Conservation (phyloP, 2,797 vertebrate species). For the Melopsittacus undulatus region DNA sequence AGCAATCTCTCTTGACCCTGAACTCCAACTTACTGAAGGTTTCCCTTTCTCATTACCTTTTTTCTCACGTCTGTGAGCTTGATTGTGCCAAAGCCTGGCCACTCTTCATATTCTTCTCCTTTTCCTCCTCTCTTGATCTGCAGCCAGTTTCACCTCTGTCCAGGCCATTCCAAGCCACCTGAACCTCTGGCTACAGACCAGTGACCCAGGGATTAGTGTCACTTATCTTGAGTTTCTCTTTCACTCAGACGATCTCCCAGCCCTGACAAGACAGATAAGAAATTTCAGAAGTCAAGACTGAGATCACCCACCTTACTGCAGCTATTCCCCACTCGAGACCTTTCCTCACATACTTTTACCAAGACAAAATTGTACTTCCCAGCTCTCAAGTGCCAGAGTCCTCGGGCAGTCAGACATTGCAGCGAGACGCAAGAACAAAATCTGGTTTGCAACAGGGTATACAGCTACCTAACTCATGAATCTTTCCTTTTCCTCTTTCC, state of each 20-base stretch:
- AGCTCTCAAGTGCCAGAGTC: neutral
- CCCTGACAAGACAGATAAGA: neutral
- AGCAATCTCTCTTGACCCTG: neutral
- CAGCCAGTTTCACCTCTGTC: neutral
- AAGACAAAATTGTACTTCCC: neutral
- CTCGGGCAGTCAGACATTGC: neutral
- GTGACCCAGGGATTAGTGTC: neutral
- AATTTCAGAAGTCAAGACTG: neutral
- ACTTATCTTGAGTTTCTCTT: slow-evolving; percentile 22
- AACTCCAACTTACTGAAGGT: neutral
- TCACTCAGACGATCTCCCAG: neutral
- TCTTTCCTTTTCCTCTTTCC: neutral
- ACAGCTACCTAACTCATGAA: neutral
- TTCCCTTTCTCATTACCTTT: neutral
- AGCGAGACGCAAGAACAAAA: slow-evolving; percentile 10
- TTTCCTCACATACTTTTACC: neutral
- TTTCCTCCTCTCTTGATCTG: neutral
- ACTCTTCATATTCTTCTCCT: neutral
- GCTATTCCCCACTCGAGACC: neutral
- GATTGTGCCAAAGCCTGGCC: neutral
- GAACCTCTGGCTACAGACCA: neutral
- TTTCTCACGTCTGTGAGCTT: neutral
- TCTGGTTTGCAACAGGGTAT: neutral
- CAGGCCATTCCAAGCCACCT: neutral
- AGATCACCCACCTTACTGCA: neutral